Percentiles rank a stretch among this genome's conserved stretches.
Evolutionary conservation across 2,797 vertebrate genomes (phyloP).

Genomic region (Hirundo rustica): DNA sequence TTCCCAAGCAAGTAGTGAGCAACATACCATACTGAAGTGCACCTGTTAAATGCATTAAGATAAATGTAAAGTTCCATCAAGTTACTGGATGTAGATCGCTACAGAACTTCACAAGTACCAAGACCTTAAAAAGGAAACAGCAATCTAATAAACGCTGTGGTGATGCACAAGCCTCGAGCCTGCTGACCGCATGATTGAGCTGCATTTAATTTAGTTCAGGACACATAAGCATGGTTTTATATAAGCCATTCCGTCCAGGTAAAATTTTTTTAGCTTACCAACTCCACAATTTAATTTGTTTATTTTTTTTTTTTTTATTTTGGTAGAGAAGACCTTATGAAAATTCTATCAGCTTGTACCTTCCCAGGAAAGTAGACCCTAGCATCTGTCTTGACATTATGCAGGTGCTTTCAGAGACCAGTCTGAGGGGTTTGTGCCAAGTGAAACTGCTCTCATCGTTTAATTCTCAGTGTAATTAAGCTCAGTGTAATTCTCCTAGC

Average conservation of each 20-base stretch:
- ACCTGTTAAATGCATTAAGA: conserved; percentile 6
- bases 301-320: background rate
- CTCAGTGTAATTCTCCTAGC: background rate
- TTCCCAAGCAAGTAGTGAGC: conserved; percentile 15
- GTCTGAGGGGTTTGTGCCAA: background rate
- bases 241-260: background rate
- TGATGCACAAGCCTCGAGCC: conserved; percentile 20
- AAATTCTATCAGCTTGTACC: background rate
- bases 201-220: conserved; percentile 1
- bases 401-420: background rate
- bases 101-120: background rate
- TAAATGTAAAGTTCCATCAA: background rate
- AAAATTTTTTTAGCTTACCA: background rate
- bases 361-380: background rate
- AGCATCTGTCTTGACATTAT: background rate
- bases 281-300: background rate
- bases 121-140: conserved; percentile 4
- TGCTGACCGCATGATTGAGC: fast-evolving
- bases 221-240: background rate
- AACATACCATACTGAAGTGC: background rate
- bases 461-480: background rate
- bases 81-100: background rate
- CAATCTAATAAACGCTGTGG: background rate
- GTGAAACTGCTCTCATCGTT: fast-evolving
- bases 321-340: background rate